A percentile compares a stretch with the other conserved stretches of the same genome.
Conservation (phyloP, 2,888 invertebrate genomes). For the Cryptus viduatorius region DNA sequence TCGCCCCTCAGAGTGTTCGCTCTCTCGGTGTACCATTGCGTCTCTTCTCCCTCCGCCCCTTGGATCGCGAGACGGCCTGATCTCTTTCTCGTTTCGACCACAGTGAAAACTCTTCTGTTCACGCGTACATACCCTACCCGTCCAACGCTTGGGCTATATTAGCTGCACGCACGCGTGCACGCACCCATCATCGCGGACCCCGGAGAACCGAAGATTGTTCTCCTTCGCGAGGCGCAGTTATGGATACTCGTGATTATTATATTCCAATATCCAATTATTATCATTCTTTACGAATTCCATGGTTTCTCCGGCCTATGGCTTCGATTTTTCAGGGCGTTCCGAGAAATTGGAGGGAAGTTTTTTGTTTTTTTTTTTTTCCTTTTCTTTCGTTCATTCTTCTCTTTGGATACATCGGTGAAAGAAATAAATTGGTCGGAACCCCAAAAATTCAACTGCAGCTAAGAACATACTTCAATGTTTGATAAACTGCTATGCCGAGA, state of each 20-base stretch:
- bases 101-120: constrained; percentile 65
- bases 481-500: constrained; percentile 78
- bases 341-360: constrained; percentile 50
- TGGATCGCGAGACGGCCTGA: background rate
- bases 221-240: constrained; percentile 60
- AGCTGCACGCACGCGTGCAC: constrained; percentile 70
- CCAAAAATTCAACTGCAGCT: constrained; percentile 35
- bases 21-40: constrained; percentile 6
- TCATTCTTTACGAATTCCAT: constrained; percentile 63
- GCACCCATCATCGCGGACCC: constrained; percentile 58
- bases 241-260: constrained; percentile 65
- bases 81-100: constrained; percentile 38
- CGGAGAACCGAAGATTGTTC: constrained; percentile 40
- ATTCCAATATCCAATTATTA: constrained; percentile 68
- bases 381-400: background rate
- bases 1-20: constrained; percentile 7
- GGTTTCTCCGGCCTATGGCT: background rate
- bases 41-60: background rate
- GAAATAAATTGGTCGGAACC: constrained; percentile 49
- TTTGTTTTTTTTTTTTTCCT: constrained; percentile 1
- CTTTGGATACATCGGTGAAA: constrained; percentile 27
- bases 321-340: constrained; percentile 29
- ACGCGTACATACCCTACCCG: constrained; percentile 58
- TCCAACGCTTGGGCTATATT: constrained; percentile 61
- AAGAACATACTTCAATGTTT: constrained; percentile 76